phyloP scores from a whole-genome alignment of 2,797 vertebrate genomes.

The Spatula clypeata region DNA sequence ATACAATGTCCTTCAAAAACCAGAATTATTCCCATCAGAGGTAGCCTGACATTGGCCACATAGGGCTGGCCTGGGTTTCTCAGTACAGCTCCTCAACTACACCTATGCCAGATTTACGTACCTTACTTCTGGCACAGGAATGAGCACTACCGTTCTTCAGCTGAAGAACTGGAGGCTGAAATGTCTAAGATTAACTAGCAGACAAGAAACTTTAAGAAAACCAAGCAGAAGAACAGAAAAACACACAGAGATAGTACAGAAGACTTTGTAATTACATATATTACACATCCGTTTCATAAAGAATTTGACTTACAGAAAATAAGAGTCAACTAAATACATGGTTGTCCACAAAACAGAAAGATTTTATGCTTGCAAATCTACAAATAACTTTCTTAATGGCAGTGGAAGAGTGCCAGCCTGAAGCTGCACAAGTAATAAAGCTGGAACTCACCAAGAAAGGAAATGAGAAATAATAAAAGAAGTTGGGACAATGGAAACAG shows the following conservation, averaged over 20 bases:
- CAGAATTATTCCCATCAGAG: background rate
- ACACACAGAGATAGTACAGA: background rate
- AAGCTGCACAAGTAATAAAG: slow-evolving; percentile 6
- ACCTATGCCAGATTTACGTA: rapidly evolving
- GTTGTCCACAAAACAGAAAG: background rate
- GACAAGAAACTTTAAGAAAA: slow-evolving; percentile 10
- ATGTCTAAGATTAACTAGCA: background rate
- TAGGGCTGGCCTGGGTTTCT: background rate
- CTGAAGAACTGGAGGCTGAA: background rate
- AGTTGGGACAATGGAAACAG: background rate
- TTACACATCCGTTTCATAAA: background rate
- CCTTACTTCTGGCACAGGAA: background rate
- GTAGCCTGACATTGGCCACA: background rate
- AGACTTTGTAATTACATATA: background rate
- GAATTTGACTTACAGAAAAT: background rate
- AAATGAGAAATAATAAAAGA: slow-evolving; percentile 8
- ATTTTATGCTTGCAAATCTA: background rate
- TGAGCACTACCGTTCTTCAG: background rate
- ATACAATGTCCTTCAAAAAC: background rate
- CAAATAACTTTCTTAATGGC: slow-evolving; percentile 37
- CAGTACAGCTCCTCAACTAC: background rate
- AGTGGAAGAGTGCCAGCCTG: slow-evolving; percentile 28
- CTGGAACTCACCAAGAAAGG: background rate
- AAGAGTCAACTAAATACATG: background rate
- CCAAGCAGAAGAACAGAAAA: background rate